These are phyloP conservation scores for Babyrousa celebensis DNA, from an alignment of 2,797 vertebrate species.

Conservation along the genomic window DNA sequence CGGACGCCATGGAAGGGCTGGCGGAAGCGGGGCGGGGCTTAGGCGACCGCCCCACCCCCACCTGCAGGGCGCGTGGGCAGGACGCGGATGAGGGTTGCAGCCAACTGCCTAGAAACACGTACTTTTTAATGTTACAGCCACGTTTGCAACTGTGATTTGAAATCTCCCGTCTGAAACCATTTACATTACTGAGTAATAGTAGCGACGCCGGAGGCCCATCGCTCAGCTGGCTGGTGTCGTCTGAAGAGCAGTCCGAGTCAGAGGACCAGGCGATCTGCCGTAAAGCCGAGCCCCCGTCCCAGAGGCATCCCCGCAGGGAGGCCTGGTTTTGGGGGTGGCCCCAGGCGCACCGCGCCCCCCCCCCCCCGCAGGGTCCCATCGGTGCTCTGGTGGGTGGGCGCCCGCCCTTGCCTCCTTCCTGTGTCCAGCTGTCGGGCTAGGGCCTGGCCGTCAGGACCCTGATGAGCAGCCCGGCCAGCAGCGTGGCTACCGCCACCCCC, in stretches of 20 bases:
- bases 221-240: not conserved
- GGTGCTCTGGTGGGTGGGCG: not conserved
- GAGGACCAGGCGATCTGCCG: not conserved
- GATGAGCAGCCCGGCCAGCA: rapidly evolving
- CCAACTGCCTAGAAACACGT: not conserved
- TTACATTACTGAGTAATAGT: not conserved
- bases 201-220: not conserved
- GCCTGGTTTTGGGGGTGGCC: not conserved
- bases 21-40: too few species aligned
- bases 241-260: not conserved
- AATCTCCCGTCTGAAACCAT: not conserved
- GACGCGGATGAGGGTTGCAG: rapidly evolving
- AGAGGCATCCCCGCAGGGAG: too few species aligned
- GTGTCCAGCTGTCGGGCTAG: constrained; percentile 3
- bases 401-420: not conserved
- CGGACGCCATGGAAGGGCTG: not conserved
- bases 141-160: not conserved
- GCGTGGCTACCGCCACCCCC: rapidly evolving
- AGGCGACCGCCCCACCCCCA: not conserved
- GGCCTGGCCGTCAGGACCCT: constrained; percentile 52
- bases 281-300: too few species aligned
- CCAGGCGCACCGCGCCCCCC: too few species aligned
- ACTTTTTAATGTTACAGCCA: not conserved
- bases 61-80: rapidly evolving
- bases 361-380: too few species aligned